These are phyloP conservation scores for Marmota monax DNA, from an alignment of 2,113 vertebrate species.

Conservation along the genomic window DNA sequence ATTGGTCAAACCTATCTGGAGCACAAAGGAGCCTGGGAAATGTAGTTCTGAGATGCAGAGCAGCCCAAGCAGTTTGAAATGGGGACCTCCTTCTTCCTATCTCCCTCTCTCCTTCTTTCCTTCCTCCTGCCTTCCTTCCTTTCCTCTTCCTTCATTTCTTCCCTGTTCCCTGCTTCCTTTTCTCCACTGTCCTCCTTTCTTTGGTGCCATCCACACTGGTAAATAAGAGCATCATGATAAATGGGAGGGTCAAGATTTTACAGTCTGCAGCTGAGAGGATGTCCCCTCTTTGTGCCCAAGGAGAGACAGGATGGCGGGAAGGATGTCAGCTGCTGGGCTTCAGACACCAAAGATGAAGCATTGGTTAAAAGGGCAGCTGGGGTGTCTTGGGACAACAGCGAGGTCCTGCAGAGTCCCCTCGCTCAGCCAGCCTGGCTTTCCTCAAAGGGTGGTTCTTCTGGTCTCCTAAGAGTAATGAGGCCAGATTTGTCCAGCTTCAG, in stretches of 20 bases:
- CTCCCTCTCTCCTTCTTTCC: no score
- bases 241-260: neutral
- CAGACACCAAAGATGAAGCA: neutral
- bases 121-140: neutral
- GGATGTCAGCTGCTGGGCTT: neutral
- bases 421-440: no score
- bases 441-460: no score
- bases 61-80: no score
- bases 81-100: no score
- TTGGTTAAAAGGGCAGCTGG: slow-evolving; percentile 41
- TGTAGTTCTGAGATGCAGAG: no score
- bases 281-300: neutral
- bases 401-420: neutral
- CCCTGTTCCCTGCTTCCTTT: neutral
- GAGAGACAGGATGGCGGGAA: neutral
- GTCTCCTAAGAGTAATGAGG: no score
- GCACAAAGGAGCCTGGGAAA: no score
- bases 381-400: neutral
- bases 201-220: neutral
- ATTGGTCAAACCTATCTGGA: no score
- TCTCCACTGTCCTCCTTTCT: neutral
- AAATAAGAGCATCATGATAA: neutral
- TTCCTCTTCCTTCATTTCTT: neutral
- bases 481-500: no score
- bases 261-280: no score